These are phyloP conservation scores for Pycnonotus jocosus DNA, from an alignment of 2,113 vertebrate genomes.

Conservation along the genomic window DNA sequence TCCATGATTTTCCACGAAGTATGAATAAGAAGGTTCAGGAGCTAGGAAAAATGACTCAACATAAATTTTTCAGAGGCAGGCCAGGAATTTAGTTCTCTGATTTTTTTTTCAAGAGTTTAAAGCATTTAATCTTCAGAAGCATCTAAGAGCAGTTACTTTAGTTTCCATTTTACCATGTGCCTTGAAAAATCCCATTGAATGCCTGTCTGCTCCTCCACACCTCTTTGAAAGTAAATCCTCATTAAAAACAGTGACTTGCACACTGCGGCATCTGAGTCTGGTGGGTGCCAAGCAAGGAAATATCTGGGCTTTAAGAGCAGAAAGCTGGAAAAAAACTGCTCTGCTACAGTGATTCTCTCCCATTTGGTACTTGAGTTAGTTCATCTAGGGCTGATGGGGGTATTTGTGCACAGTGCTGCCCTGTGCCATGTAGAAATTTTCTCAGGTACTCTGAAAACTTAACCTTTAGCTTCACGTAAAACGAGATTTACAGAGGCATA, in stretches of 20 bases:
- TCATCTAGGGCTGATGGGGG: background rate
- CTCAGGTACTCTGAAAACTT: background rate
- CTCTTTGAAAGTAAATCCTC: background rate
- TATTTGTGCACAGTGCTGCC: background rate
- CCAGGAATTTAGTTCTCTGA: background rate
- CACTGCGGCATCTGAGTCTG: background rate
- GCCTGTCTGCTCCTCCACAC: background rate
- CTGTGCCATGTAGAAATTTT: background rate
- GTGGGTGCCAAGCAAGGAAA: background rate
- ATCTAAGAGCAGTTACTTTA: background rate
- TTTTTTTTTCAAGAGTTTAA: background rate
- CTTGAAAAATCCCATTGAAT: background rate
- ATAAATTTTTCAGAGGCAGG: background rate
- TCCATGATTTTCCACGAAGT: background rate
- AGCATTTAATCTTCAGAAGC: background rate
- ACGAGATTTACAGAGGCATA: background rate
- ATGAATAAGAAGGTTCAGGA: background rate
- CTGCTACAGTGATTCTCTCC: background rate
- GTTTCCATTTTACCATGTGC: background rate
- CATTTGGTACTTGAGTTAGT: background rate
- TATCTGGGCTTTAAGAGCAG: background rate
- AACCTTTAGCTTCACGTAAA: background rate
- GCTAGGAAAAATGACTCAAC: background rate
- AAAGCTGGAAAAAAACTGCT: background rate
- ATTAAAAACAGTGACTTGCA: background rate